Conservation (phyloP, 2,888 invertebrate species). For the Heliconius cydno region DNA sequence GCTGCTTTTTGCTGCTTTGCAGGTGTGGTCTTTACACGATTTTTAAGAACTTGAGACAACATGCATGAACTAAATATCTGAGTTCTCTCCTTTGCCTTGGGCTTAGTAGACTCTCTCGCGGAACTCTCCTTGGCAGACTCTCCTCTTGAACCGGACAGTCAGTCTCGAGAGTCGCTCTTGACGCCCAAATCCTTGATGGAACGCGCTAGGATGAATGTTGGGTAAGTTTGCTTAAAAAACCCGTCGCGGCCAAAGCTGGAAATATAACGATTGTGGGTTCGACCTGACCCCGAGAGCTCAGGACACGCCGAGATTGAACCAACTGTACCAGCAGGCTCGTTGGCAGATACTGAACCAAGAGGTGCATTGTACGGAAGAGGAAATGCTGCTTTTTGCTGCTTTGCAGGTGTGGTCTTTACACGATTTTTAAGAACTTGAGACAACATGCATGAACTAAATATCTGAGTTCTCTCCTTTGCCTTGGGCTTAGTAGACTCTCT, state of each 20-base stretch:
- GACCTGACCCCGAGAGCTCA: slow-evolving; percentile 96
- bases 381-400: slow-evolving; percentile 98
- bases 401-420: slow-evolving; percentile 87
- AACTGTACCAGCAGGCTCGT: slow-evolving; percentile 99
- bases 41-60: too few relatives aligned
- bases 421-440: too few relatives aligned
- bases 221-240: slow-evolving; percentile 80
- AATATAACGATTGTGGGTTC: background rate
- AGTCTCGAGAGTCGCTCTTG: slow-evolving; percentile 89
- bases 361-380: slow-evolving; percentile 99
- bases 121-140: slow-evolving; percentile 92
- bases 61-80: too few relatives aligned
- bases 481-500: slow-evolving; percentile 83
- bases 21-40: slow-evolving; percentile 80
- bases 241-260: background rate
- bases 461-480: too few relatives aligned
- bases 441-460: too few relatives aligned
- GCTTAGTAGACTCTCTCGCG: slow-evolving; percentile 85
- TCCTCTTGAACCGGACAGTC: slow-evolving; percentile 90
- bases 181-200: slow-evolving; percentile 94
- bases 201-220: slow-evolving; percentile 96
- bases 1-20: slow-evolving; percentile 98
- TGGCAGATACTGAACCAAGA: slow-evolving; percentile 99
- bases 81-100: too few relatives aligned
- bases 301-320: slow-evolving; percentile 97